phyloP scores from a whole-genome alignment of 2,113 vertebrate genomes.

The Perca schrenkii region DNA sequence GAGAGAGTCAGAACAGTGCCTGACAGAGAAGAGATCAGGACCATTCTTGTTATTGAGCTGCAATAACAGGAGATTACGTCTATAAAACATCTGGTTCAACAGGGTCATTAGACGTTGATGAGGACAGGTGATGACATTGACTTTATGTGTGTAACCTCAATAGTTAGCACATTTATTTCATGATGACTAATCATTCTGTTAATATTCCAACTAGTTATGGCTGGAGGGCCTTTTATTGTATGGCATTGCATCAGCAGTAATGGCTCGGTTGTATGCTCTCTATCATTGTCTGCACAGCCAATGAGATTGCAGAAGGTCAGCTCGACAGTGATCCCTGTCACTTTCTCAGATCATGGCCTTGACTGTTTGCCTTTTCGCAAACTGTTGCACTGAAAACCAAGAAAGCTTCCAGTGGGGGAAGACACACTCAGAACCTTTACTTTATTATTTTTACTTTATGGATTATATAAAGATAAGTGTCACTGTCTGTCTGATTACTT shows the following conservation, averaged over 20 bases:
- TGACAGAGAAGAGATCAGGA: not conserved
- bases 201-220: conserved; percentile 7
- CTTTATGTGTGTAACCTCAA: not conserved
- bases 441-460: too few species aligned
- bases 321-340: conserved; percentile 2
- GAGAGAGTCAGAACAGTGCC: not conserved
- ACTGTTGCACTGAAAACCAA: too few species aligned
- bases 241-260: conserved; percentile 15
- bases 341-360: not conserved
- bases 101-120: conserved; percentile 12
- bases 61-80: conserved; percentile 3
- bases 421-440: too few species aligned
- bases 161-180: not conserved
- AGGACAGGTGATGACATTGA: not conserved
- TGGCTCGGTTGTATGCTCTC: not conserved
- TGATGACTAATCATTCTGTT: conserved; percentile 28
- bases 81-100: conserved; percentile 50
- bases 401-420: too few species aligned
- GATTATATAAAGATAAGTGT: too few species aligned
- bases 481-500: too few species aligned
- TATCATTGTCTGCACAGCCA: not conserved
- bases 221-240: not conserved
- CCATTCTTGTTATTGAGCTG: conserved; percentile 23
- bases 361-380: not conserved
- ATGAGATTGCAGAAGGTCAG: not conserved